Evolutionary conservation across 1,140 invertebrate species (phyloP).

Genomic region (Drosophila lacteicornis): DNA sequence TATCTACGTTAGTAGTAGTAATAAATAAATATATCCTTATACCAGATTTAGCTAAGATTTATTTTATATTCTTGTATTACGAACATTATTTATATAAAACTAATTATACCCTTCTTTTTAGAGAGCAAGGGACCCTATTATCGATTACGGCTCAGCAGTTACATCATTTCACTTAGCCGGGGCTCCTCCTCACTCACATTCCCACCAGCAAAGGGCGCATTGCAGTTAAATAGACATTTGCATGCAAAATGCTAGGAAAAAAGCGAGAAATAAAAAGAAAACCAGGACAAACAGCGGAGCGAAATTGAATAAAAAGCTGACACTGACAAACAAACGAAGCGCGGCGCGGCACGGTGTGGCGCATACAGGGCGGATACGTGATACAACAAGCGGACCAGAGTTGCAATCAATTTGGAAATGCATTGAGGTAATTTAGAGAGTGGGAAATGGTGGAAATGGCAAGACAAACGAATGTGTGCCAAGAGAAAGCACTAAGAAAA

Average conservation of each 20-base stretch:
- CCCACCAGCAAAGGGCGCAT: constrained; percentile 57
- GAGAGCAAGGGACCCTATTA: constrained; percentile 28
- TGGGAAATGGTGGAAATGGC: constrained; percentile 21
- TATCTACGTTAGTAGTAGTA: neutral
- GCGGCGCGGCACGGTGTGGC: neutral
- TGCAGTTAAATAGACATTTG: constrained; percentile 82
- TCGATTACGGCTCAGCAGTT: constrained; percentile 74
- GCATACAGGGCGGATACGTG: constrained; percentile 57
- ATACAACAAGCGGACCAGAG: constrained; percentile 60
- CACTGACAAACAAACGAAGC: constrained; percentile 63
- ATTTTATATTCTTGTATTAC: neutral
- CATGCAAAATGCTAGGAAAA: constrained; percentile 69
- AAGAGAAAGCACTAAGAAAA: constrained; percentile 13
- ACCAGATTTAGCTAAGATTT: too few relatives aligned
- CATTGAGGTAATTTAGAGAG: constrained; percentile 38
- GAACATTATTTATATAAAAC: constrained; percentile 8
- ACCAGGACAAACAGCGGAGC: constrained; percentile 73
- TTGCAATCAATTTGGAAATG: constrained; percentile 83
- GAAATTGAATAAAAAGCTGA: constrained; percentile 77
- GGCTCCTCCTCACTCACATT: constrained; percentile 9
- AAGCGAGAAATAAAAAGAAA: constrained; percentile 57
- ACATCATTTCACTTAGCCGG: constrained; percentile 77
- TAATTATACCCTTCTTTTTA: constrained; percentile 23
- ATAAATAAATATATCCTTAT: too few relatives aligned
- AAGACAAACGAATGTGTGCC: constrained; percentile 45